phyloP scores from a whole-genome alignment of 1,140 invertebrate genomes.

The Cheumatopsyche charites region DNA sequence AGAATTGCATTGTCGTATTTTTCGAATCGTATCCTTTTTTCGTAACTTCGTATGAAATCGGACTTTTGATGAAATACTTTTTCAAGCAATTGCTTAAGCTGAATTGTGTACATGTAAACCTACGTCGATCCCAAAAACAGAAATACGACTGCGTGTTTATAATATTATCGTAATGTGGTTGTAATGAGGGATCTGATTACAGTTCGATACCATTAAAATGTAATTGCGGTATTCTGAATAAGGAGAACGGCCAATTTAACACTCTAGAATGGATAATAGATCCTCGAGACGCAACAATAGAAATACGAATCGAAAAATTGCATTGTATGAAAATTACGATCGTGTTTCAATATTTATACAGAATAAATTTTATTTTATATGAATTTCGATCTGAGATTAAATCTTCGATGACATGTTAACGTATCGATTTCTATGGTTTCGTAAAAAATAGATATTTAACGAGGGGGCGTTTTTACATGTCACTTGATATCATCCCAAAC shows the following conservation, averaged over 20 bases:
- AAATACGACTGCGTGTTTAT: neutral
- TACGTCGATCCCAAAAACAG: slow-evolving; percentile 18
- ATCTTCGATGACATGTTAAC: slow-evolving; percentile 2
- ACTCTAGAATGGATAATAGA: too few species aligned
- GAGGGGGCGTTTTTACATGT: neutral
- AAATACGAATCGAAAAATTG: too few species aligned
- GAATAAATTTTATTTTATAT: too few species aligned
- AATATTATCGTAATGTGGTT: neutral
- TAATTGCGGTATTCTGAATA: slow-evolving; percentile 17
- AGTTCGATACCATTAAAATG: slow-evolving; percentile 15
- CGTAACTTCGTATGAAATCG: too few species aligned
- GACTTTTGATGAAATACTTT: too few species aligned
- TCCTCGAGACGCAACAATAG: too few species aligned
- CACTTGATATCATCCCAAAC: neutral
- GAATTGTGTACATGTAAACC: neutral
- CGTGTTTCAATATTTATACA: too few species aligned
- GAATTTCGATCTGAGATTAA: neutral
- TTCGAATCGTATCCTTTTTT: too few species aligned
- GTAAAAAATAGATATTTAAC: neutral
- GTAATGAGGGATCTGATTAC: slow-evolving; percentile 23
- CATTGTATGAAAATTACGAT: too few species aligned
- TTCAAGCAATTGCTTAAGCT: too few species aligned
- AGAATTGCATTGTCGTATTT: too few species aligned
- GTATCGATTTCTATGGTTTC: neutral
- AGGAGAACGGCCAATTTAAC: neutral